Conservation (phyloP, 2,797 vertebrate genomes). For the Rhinichthys osculus region DNA sequence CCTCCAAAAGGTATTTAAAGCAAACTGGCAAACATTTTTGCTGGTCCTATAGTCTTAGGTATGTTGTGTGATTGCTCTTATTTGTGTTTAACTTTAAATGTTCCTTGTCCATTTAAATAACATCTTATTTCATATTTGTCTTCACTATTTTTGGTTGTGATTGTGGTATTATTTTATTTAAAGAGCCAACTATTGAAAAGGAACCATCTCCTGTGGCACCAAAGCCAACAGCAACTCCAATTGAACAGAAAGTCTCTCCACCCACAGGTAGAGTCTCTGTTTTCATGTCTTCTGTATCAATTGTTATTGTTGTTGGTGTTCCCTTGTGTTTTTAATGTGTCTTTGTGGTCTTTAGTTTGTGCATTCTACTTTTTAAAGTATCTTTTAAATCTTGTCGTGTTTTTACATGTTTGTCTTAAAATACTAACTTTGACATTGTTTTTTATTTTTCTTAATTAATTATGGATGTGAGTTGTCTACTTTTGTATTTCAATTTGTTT, state of each 20-base stretch:
- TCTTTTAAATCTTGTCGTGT: constrained; percentile 33
- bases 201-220: constrained; percentile 60
- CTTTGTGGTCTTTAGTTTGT: constrained; percentile 11
- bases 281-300: constrained; percentile 27
- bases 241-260: constrained; percentile 76
- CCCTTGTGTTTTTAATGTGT: background rate
- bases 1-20: constrained; percentile 37
- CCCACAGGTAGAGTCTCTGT: constrained; percentile 81
- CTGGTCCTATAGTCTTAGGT: background rate
- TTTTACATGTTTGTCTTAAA: constrained; percentile 20
- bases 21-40: background rate
- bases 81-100: constrained; percentile 22
- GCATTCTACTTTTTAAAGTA: constrained; percentile 25
- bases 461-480: background rate
- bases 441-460: constrained; percentile 9
- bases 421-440: constrained; percentile 7
- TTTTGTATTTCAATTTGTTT: constrained; percentile 1
- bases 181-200: constrained; percentile 71
- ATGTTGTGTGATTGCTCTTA: background rate
- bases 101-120: background rate
- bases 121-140: constrained; percentile 1
- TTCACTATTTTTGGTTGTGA: constrained; percentile 24
- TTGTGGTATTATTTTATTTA: constrained; percentile 63
- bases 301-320: constrained; percentile 7
- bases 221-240: constrained; percentile 51